Base-by-base conservation (phyloP, 1,140 invertebrate genomes). In the Leguminivora glycinivorella region DNA sequence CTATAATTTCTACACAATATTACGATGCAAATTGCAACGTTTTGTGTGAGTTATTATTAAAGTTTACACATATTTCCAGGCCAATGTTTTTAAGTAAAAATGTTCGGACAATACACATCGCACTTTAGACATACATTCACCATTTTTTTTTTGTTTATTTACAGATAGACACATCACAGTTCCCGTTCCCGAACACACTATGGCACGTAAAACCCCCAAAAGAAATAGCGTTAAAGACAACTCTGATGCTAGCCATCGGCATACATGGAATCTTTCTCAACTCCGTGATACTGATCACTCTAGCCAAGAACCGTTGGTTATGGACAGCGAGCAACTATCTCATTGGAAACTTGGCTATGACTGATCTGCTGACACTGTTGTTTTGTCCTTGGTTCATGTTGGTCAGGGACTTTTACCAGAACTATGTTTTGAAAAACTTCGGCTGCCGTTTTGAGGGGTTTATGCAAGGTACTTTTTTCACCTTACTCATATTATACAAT, bases 271-370 rank as follows among this genome's bases (percentile, higher is more conserved):
- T 97, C 12, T 91, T 95, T 40, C 94, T 95, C 0, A 98, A 98
- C 83, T 83, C 94, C 6, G 87, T 95, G 1, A 93, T 97, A 10
- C 91, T 97, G 2, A 90, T 94, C 56, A 93, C 96, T 0, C 93
- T 97, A 17, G 71, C 93, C 0, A 93, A 91, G n/a, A 94, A 95
- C 78, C 93, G 93, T 74, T 93, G 95, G 73, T 92, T 97, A 68
- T 93, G 94, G 70, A 95, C 95, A n/a, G 94, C 96, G 0, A 96
- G 96, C 2, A 97, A 97, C 88, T 90, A 96, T 29, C 92, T 97
- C 24, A 95, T 98, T 9, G 93, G 95, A 26, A 97, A 96, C 76
- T 94, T 97, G 92, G 96, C 96, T 0, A 77, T 95, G 2, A 95
- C 96, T 0, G 96, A 97, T 87, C 88, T 97, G 2, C 81, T 95